Evolutionary conservation across 2,113 vertebrate species (phyloP).

Genomic region (Atractosteus spatula): DNA sequence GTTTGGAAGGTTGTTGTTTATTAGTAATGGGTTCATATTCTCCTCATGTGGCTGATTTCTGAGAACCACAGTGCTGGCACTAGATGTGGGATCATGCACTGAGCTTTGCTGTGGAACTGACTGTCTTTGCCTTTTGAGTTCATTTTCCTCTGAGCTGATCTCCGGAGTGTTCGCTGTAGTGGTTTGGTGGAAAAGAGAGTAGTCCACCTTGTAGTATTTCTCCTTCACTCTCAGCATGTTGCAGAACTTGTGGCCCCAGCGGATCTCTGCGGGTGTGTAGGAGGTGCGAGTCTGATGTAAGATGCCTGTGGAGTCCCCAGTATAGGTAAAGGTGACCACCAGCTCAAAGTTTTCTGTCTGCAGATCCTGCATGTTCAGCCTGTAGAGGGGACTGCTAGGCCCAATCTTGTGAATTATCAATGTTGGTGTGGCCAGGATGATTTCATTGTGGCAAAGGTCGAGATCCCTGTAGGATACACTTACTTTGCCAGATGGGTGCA

Average conservation of each 20-base stretch:
- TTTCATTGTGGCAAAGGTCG: conserved; percentile 72
- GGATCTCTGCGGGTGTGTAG: conserved; percentile 80
- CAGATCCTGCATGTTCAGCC: conserved; percentile 72
- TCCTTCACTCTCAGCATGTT: conserved; percentile 79
- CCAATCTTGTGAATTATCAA: conserved; percentile 81
- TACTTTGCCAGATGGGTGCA: conserved; percentile 72
- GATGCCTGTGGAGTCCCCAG: conserved; percentile 84
- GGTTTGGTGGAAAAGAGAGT: conserved; percentile 85
- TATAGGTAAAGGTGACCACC: conserved; percentile 90
- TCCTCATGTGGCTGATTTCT: neutral
- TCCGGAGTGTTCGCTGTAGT: conserved; percentile 77
- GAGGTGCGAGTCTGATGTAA: conserved; percentile 92
- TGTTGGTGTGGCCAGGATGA: conserved; percentile 81
- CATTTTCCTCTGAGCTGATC: conserved; percentile 77
- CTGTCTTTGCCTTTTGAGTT: conserved; percentile 65
- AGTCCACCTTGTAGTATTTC: conserved; percentile 83
- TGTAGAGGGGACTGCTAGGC: conserved; percentile 78
- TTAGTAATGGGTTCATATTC: conserved; percentile 23
- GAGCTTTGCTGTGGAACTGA: conserved; percentile 4
- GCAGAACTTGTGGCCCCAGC: conserved; percentile 90
- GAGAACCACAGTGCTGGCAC: neutral
- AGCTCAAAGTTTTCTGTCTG: conserved; percentile 85
- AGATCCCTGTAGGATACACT: conserved; percentile 78
- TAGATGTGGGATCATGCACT: neutral
- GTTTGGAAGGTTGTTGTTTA: conserved; percentile 39